Percentiles rank a stretch among this genome's conserved stretches.
phyloP scores from a whole-genome alignment of 2,888 invertebrate genomes.

The Pogonocherus hispidulus region DNA sequence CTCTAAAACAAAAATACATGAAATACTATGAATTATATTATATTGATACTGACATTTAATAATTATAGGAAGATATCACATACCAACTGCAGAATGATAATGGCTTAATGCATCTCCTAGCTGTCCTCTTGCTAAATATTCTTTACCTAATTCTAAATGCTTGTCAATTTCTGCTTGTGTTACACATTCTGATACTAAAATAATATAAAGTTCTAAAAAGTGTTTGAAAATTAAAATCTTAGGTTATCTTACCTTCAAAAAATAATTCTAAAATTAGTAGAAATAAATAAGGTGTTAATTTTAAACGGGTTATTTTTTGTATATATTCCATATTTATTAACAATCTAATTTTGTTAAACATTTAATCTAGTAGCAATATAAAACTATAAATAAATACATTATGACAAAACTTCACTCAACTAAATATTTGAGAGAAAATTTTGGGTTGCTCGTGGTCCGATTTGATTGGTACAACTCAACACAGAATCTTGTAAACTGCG shows the following conservation, averaged over 20 bases:
- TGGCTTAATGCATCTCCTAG: constrained; percentile 96
- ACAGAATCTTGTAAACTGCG: neutral
- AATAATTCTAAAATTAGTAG: constrained; percentile 78
- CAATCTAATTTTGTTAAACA: constrained; percentile 63
- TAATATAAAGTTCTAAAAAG: neutral
- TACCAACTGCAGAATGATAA: constrained; percentile 97
- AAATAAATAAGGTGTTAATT: constrained; percentile 77
- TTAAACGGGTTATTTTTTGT: constrained; percentile 71
- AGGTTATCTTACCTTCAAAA: constrained; percentile 74
- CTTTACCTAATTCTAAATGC: constrained; percentile 94
- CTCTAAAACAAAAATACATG: constrained; percentile 74
- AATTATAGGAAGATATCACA: constrained; percentile 68
- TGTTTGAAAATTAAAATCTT: neutral
- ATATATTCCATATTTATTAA: constrained; percentile 72
- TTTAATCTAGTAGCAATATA: constrained; percentile 31
- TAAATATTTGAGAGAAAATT: constrained; percentile 7
- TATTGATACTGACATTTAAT: too few species aligned
- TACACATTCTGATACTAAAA: constrained; percentile 78
- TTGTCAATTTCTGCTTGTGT: constrained; percentile 87
- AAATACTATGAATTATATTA: too few species aligned
- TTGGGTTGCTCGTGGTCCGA: constrained; percentile 68
- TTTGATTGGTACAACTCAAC: constrained; percentile 68
- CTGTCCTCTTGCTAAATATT: constrained; percentile 92
- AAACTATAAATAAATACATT: constrained; percentile 33
- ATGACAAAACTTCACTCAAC: constrained; percentile 47